Base-by-base conservation (phyloP, 2,888 invertebrate genomes). In the Ectemnius lituratus region DNA sequence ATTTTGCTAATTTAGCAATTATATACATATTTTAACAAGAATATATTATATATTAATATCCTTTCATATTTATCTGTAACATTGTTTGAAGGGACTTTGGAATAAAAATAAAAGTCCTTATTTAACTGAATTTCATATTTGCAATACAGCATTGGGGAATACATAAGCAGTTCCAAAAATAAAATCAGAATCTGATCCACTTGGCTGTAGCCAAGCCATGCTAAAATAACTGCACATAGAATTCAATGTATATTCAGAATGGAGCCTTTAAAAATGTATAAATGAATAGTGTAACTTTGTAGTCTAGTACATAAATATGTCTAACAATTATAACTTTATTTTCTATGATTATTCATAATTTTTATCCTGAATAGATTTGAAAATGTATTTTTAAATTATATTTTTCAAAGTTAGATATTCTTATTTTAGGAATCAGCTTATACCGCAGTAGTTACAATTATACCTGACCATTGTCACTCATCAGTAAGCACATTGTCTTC, bases 401-500 rank as follows among this genome's bases (percentile, higher is more conserved):
- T 52, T 60, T 67, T 72, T 52, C 23, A 52, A 4, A 28, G 28
- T 52, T 52, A 52, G 14, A 13, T 47, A 46, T 67, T 70, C 66
- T 67, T 49, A 75, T 75, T 81, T 75, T 71, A 89, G 89, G 89
- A 89, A 83, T 80, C 88, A 65, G 80, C 86, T 61, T 89, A 89
- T 67, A 84, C 87, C 59, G 87, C 88, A 64, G 85, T 89, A 76
- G 89, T 88, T 68, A 88, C 89, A 62, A 88, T 89, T 18, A 87
- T 89, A 80, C 89, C 89, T 68, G 88, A 89, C 68, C 89, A 88
- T 79, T 88, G 87, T 82, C 89, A 89, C 62, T 89, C 89, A 60
- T 89, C 89, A 14, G 88, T 89, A 65, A 89, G 89, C 77, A 89
- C 89, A 73, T 79, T 89, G 70, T 89, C 89, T 62, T 89, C 89